phyloP scores from a whole-genome alignment of 92 coral and sea anemone genomes.

The Heteractis magnifica region DNA sequence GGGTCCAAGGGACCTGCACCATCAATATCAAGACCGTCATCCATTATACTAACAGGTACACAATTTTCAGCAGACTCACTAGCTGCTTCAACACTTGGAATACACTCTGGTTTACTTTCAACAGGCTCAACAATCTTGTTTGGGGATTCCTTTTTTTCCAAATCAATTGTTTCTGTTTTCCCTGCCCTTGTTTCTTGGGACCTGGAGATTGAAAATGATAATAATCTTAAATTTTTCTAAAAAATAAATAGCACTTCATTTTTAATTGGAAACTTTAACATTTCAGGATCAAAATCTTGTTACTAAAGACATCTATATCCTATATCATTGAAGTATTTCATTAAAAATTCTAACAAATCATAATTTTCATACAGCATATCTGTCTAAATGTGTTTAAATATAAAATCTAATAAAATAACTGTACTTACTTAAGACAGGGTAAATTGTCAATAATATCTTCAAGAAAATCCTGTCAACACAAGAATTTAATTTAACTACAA shows the following conservation, averaged over 20 bases:
- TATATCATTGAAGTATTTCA: no score
- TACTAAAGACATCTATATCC: no score
- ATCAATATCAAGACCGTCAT: conserved; percentile 10
- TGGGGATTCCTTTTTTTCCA: background rate
- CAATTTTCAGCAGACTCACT: background rate
- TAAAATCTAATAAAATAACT: no score
- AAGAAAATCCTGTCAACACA: conserved; percentile 52
- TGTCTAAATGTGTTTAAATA: no score
- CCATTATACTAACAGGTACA: conserved; percentile 15
- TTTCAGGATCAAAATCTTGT: no score
- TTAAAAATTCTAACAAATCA: no score
- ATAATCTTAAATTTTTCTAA: no score
- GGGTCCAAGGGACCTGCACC: conserved; percentile 43
- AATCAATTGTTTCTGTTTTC: background rate
- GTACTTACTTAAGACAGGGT: conserved; percentile 62
- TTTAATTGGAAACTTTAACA: no score
- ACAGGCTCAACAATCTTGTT: background rate
- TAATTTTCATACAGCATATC: no score
- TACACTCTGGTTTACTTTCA: conserved; percentile 13
- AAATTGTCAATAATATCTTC: conserved; percentile 56
- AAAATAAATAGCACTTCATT: no score
- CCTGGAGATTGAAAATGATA: background rate
- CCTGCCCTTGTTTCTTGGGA: background rate
- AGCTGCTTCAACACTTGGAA: background rate
- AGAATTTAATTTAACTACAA: background rate